Conservation (phyloP, 2,888 invertebrate species). For the Lasioglossum marginatum region DNA sequence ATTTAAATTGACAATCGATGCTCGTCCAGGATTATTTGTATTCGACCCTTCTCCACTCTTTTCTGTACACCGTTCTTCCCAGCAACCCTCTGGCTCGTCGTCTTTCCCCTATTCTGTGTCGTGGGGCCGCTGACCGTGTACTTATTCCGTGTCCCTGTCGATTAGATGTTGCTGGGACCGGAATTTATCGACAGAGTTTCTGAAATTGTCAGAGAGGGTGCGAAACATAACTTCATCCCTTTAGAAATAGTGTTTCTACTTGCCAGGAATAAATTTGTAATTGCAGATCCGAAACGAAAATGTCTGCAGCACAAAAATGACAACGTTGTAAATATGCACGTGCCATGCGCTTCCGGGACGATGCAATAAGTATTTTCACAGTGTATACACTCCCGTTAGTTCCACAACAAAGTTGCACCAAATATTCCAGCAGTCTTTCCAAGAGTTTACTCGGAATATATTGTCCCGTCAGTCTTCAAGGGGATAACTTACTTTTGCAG, state of each 20-base stretch:
- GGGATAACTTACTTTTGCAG: background rate
- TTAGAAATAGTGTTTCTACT: background rate
- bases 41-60: constrained; percentile 14
- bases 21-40: constrained; percentile 52
- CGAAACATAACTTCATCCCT: background rate
- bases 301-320: background rate
- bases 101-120: background rate
- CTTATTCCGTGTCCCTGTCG: constrained; percentile 49
- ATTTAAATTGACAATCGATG: constrained; percentile 68
- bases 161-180: background rate
- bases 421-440: background rate
- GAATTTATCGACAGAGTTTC: background rate
- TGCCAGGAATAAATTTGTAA: background rate
- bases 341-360: background rate
- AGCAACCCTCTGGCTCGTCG: background rate
- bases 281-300: background rate
- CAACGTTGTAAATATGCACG: background rate
- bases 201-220: background rate
- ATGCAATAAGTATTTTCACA: background rate
- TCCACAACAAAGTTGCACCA: background rate
- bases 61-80: background rate
- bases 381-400: background rate
- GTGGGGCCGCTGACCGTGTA: constrained; percentile 3
- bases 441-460: background rate
- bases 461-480: background rate